Base-by-base conservation (phyloP, 92 coral and sea anemone species). In the Siderastrea radians region DNA sequence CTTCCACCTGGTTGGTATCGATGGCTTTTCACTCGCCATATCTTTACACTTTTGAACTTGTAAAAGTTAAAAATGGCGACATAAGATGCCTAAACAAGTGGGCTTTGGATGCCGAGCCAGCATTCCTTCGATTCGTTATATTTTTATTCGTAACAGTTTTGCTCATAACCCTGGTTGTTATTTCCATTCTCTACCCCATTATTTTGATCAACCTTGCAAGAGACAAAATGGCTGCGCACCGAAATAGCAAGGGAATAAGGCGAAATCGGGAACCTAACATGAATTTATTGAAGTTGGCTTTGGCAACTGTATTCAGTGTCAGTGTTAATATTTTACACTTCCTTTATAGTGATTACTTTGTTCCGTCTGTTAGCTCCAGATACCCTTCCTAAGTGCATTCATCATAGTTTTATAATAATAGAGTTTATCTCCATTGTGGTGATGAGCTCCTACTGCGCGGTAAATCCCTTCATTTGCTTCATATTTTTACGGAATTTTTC, bases 1-100 rank as follows among this genome's bases (percentile, higher is more conserved):
- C 26, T 10, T 82, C 55, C 5, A 70, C 86, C 7, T 82, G 86
- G 86, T 10, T 82, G 50, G 49, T 46, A 48, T 53, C 86, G 3
- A 12, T 12, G 3, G 86, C 78, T 46, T 14, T 58, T 16, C 78
- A 82, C 69, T 43, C 77, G 13, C 86, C 86, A 45, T 82, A 82
- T 68, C 45, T 82, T n/a, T 82, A 69, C 59, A 11, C 51, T 3
- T 16, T 82, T 10, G 68, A 74, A 16, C 86, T 82, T 14, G 61
- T 7, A 4, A 44, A 14, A 4, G 16, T 16, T 78, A 3, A 7
- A 6, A 12, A 51, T 51, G 16, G n/a, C 17, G 46, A 50, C 11
- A 7, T 38, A 55, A 43, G 0, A 45, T 76, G 81, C 8, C 67
- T 11, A 55, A 3, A 19, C 1, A 45, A 17, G 12, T 76, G 81